Conservation (phyloP, 2,888 invertebrate genomes). For the Diplolepis rosae region DNA sequence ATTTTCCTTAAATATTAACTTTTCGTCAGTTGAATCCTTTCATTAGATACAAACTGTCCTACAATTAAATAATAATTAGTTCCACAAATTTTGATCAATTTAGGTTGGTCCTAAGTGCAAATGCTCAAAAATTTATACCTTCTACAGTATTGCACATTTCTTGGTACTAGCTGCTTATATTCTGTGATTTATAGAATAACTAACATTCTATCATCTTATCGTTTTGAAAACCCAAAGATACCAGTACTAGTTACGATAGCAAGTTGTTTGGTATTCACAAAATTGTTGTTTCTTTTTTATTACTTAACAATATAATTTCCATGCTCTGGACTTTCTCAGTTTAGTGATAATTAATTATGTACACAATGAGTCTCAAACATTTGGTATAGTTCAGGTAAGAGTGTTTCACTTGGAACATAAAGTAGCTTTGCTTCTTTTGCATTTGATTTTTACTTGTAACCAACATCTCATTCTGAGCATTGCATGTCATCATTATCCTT, state of each 20-base stretch:
- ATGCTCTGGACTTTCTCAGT: neutral
- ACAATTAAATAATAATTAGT: conserved; percentile 6
- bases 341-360: neutral
- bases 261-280: conserved; percentile 7
- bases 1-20: neutral
- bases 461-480: conserved; percentile 4
- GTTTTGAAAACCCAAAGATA: conserved; percentile 12
- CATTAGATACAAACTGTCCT: neutral
- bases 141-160: conserved; percentile 14
- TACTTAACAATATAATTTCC: conserved; percentile 23
- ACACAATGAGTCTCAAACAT: conserved; percentile 19
- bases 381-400: conserved; percentile 26
- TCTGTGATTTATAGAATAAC: neutral
- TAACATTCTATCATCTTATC: conserved; percentile 9
- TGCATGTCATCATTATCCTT: conserved; percentile 2
- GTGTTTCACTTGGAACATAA: conserved; percentile 18
- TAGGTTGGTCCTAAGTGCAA: conserved; percentile 22
- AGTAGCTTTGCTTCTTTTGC: neutral
- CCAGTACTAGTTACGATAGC: conserved; percentile 20
- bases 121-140: neutral
- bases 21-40: neutral
- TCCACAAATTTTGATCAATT: conserved; percentile 9
- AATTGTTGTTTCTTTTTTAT: conserved; percentile 12
- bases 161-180: neutral
- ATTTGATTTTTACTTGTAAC: neutral